A percentile compares a stretch with the other conserved stretches of the same genome.
Evolutionary conservation across 2,113 vertebrate species (phyloP).

Genomic region (Sus scrofa): DNA sequence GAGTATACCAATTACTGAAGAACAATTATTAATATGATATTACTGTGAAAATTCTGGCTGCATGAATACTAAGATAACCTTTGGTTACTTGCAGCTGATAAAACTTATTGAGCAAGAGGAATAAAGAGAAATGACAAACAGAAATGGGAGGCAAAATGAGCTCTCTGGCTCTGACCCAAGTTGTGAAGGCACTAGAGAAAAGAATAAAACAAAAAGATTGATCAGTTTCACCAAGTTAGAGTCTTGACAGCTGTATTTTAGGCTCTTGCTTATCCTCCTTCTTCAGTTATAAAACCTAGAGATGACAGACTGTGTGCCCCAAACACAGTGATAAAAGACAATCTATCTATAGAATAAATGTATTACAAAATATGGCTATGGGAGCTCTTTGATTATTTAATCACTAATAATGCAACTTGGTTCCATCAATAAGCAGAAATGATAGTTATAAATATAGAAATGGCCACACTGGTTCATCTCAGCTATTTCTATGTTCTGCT

Average conservation of each 20-base stretch:
- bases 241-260: background rate
- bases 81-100: background rate
- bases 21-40: conserved; percentile 5
- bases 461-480: background rate
- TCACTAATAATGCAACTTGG: background rate
- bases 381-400: background rate
- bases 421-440: background rate
- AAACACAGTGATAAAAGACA: conserved; percentile 2
- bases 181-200: background rate
- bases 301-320: background rate
- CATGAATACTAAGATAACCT: background rate
- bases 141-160: conserved; percentile 9
- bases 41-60: conserved; percentile 37
- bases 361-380: background rate
- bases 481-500: background rate
- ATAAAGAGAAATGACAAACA: background rate
- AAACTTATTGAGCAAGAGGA: conserved; percentile 33
- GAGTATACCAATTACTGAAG: background rate
- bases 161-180: background rate
- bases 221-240: background rate
- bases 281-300: conserved; percentile 27
- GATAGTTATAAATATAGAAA: background rate
- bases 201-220: background rate
- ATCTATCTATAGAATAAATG: background rate
- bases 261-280: background rate